phyloP scores from a whole-genome alignment of 2,113 vertebrate species.

The Corythaixoides concolor region DNA sequence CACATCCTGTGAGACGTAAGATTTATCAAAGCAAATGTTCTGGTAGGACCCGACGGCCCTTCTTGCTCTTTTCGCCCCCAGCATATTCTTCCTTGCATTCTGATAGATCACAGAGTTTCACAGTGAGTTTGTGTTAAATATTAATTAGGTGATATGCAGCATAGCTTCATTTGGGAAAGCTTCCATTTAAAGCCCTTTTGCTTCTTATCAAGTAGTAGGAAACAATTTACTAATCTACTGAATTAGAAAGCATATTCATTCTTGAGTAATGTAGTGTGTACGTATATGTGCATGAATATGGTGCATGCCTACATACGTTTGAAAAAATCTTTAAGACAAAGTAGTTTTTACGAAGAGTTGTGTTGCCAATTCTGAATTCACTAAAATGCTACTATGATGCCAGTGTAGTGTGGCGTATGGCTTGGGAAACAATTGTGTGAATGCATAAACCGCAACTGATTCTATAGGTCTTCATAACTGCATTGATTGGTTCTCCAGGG shows the following conservation, averaged over 20 bases:
- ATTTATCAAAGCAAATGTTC: background rate
- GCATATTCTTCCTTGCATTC: background rate
- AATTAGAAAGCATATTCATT: background rate
- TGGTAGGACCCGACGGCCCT: background rate
- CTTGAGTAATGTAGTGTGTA: background rate
- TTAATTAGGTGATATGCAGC: background rate
- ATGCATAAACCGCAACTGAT: background rate
- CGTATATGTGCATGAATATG: background rate
- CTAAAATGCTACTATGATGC: background rate
- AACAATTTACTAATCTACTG: background rate
- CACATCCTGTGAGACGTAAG: background rate
- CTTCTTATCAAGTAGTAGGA: background rate
- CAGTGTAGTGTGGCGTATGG: background rate
- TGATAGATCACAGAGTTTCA: background rate
- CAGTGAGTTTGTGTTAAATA: background rate
- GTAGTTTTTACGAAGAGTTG: background rate
- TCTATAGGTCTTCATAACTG: background rate
- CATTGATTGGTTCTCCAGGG: background rate
- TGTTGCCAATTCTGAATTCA: background rate
- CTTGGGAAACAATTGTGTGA: background rate
- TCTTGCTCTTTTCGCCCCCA: fast-evolving
- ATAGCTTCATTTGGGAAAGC: background rate
- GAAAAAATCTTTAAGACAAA: background rate
- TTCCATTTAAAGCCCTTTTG: background rate
- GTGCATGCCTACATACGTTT: background rate